Conservation (phyloP, 1,140 invertebrate genomes). For the Microplitis mediator region DNA sequence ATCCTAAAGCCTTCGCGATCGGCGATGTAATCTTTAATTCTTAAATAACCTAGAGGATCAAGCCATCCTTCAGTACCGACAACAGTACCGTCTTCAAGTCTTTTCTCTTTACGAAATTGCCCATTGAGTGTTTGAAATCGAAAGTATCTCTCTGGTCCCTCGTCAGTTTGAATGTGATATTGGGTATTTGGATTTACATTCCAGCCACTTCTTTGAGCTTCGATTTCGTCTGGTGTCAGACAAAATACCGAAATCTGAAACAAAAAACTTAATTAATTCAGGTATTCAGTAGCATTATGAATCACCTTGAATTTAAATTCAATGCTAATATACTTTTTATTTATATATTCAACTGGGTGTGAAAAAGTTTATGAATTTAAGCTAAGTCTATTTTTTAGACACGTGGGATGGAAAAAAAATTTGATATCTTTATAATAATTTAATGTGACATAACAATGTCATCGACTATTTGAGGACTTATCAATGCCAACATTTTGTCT, state of each 20-base stretch:
- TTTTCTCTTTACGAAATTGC: slow-evolving; percentile 86
- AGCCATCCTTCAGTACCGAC: slow-evolving; percentile 74
- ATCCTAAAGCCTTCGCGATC: slow-evolving; percentile 81
- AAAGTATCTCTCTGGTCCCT: slow-evolving; percentile 84
- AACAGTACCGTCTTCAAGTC: slow-evolving; percentile 81
- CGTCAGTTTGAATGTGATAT: slow-evolving; percentile 91
- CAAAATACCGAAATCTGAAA: slow-evolving; percentile 52
- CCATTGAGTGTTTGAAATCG: slow-evolving; percentile 86
- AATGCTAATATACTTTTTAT: background rate
- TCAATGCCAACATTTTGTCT: background rate
- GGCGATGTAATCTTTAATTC: slow-evolving; percentile 86
- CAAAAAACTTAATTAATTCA: slow-evolving; percentile 1
- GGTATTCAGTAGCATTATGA: background rate
- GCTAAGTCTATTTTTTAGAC: background rate
- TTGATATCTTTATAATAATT: background rate
- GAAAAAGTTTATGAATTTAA: too few species aligned
- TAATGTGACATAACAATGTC: slow-evolving; percentile 2
- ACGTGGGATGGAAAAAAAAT: background rate
- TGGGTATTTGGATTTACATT: slow-evolving; percentile 68
- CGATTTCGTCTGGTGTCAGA: slow-evolving; percentile 51
- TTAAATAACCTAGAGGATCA: slow-evolving; percentile 78
- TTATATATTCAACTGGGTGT: background rate
- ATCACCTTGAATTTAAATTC: slow-evolving; percentile 16
- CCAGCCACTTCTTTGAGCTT: slow-evolving; percentile 64
- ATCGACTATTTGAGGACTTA: background rate